Evolutionary conservation across 1,140 invertebrate species (phyloP).

Genomic region (Orius insidiosus): DNA sequence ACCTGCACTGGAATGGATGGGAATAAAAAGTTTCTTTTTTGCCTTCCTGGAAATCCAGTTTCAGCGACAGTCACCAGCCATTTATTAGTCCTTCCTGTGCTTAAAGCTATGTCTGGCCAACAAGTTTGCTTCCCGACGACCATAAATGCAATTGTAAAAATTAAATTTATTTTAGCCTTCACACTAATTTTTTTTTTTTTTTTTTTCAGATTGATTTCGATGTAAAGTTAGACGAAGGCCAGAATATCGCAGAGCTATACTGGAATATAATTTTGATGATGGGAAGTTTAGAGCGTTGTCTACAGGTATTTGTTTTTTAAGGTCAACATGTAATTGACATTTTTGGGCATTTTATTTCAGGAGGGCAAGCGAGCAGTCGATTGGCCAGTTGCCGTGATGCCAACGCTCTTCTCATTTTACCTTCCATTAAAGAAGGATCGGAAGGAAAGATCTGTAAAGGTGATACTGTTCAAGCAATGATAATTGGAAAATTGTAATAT

Average conservation of each 20-base stretch:
- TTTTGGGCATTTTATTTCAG: too few species aligned
- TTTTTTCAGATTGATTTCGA: conserved; percentile 25
- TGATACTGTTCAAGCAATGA: neutral
- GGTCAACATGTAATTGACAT: too few species aligned
- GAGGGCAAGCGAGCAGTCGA: conserved; percentile 69
- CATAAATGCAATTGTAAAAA: conserved; percentile 36
- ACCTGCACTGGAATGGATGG: conserved; percentile 35
- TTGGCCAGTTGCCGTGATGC: conserved; percentile 56
- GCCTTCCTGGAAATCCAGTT: conserved; percentile 90
- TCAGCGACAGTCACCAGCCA: conserved; percentile 74
- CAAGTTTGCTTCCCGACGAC: conserved; percentile 23
- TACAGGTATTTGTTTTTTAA: too few species aligned
- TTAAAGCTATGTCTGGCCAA: conserved; percentile 41
- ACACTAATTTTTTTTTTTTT: too few species aligned
- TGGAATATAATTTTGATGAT: conserved; percentile 36
- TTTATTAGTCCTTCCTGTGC: conserved; percentile 64
- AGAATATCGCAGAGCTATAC: conserved; percentile 56
- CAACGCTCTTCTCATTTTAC: conserved; percentile 55
- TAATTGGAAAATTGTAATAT: neutral
- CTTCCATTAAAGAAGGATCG: conserved; percentile 21
- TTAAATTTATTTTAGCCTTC: conserved; percentile 8
- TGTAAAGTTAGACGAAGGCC: conserved; percentile 55
- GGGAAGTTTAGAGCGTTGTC: too few species aligned
- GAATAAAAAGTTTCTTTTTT: conserved; percentile 62
- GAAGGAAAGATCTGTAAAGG: neutral